Conservation (phyloP, 2,888 invertebrate genomes). For the Nephrotoma appendiculata region DNA sequence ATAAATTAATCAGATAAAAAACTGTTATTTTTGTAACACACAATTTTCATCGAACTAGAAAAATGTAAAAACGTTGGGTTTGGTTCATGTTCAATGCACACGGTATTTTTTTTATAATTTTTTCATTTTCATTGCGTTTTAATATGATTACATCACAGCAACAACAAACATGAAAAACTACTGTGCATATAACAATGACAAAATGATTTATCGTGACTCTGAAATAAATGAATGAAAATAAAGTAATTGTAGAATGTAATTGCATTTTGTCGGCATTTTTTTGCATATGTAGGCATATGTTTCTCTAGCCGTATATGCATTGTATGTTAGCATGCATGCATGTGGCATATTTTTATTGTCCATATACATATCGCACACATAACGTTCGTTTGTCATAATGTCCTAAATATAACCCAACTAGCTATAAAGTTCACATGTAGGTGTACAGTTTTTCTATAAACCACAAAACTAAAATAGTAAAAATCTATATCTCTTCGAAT, state of each 20-base stretch:
- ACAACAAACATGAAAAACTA: background rate
- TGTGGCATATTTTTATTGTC: background rate
- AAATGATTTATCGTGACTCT: constrained; percentile 4
- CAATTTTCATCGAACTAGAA: background rate
- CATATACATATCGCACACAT: background rate
- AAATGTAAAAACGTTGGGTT: background rate
- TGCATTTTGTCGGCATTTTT: background rate
- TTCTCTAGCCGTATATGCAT: background rate
- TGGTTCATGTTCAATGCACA: constrained; percentile 3
- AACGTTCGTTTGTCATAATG: background rate
- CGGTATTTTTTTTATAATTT: background rate
- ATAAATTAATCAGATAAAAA: background rate
- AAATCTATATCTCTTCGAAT: background rate
- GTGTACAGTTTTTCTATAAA: background rate
- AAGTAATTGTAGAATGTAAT: background rate
- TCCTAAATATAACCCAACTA: background rate
- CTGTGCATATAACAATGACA: background rate
- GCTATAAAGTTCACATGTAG: background rate
- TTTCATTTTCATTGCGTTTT: background rate
- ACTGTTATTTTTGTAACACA: background rate
- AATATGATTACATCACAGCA: background rate
- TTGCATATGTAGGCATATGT: too few species aligned
- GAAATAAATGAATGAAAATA: background rate
- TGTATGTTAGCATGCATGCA: background rate
- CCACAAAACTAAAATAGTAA: background rate